Conservation (phyloP, 2,113 vertebrate genomes). For the Trematocara nigrifrons region DNA sequence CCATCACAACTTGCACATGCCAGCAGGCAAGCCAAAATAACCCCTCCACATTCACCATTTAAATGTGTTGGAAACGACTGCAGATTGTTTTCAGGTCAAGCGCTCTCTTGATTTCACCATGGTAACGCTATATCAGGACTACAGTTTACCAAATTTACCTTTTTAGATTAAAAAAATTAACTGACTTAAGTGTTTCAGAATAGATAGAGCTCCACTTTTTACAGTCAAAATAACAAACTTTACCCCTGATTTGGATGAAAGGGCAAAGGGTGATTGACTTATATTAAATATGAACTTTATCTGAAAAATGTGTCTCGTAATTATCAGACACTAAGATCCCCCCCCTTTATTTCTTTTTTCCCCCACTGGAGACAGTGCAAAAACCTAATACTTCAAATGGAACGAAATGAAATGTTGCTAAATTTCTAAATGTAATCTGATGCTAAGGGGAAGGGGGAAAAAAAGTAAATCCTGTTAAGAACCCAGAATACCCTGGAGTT, state of each 20-base stretch:
- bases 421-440: neutral
- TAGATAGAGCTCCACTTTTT: neutral
- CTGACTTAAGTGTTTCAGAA: neutral
- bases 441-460: neutral
- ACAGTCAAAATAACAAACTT: neutral
- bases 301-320: neutral
- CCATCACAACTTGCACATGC: neutral
- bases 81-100: neutral
- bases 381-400: neutral
- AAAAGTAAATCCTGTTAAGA: neutral
- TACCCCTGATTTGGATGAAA: neutral
- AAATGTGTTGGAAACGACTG: neutral
- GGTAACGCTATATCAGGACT: neutral
- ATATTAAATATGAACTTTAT: neutral
- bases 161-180: neutral
- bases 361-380: neutral
- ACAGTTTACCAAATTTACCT: neutral
- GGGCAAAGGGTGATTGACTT: neutral
- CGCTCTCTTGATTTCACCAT: neutral
- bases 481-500: neutral
- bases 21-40: neutral
- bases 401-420: rapidly evolving
- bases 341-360: no score
- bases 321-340: neutral
- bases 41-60: neutral